Conservation (phyloP, 2,888 invertebrate species). For the Nephrotoma guestfalica region DNA sequence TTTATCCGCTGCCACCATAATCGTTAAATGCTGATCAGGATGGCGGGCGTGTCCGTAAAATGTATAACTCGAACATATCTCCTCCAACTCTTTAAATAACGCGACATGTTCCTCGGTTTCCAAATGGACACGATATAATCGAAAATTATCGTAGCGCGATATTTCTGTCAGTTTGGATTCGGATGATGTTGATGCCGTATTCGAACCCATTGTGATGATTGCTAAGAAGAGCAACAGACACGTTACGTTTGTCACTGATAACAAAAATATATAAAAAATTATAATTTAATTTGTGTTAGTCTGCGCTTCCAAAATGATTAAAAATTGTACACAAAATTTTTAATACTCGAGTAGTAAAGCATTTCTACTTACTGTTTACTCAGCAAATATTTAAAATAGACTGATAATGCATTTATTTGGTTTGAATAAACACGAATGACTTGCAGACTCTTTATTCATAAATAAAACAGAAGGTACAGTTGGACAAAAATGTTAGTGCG, state of each 20-base stretch:
- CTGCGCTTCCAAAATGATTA: background rate
- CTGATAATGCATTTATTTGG: background rate
- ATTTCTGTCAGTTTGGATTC: conserved; percentile 14
- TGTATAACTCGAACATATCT: conserved; percentile 17
- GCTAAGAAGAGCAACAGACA: background rate
- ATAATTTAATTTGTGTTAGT: background rate
- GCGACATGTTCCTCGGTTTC: conserved; percentile 25
- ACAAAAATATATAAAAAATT: background rate
- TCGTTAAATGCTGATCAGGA: conserved; percentile 26
- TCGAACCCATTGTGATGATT: background rate
- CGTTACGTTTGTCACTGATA: background rate
- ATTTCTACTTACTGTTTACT: background rate
- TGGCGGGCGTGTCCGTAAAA: conserved; percentile 29
- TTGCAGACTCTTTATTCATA: background rate
- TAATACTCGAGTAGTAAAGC: background rate
- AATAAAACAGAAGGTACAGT: background rate
- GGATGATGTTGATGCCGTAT: background rate
- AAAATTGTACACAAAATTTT: background rate
- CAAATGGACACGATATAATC: conserved; percentile 27
- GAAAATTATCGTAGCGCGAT: conserved; percentile 28
- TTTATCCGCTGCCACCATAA: conserved; percentile 29
- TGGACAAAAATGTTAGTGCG: background rate
- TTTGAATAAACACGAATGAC: background rate
- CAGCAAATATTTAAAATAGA: background rate
- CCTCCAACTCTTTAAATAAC: conserved; percentile 26